These are phyloP conservation scores for Danaus plexippus DNA, from an alignment of 1,140 invertebrate genomes.

Conservation along the genomic window DNA sequence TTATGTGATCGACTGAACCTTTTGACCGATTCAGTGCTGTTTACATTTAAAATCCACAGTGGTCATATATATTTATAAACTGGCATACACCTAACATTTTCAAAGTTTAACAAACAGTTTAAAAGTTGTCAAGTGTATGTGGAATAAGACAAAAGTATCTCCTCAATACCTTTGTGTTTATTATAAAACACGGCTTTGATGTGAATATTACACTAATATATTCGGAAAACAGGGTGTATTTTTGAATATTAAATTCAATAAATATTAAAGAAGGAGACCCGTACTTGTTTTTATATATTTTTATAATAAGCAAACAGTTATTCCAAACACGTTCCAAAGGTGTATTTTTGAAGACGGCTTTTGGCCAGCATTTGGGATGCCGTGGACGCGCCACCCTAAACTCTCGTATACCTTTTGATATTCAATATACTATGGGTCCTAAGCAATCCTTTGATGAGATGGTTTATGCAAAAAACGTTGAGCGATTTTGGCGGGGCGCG, in stretches of 20 bases:
- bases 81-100: too few relatives aligned
- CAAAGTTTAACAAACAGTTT: too few relatives aligned
- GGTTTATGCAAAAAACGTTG: constrained; percentile 72
- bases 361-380: constrained; percentile 61
- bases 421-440: constrained; percentile 66
- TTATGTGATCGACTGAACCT: constrained; percentile 49
- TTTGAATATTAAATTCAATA: constrained; percentile 13
- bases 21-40: constrained; percentile 36
- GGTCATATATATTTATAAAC: too few relatives aligned
- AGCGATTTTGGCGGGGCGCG: constrained; percentile 56
- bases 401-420: constrained; percentile 66
- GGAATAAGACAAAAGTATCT: too few relatives aligned
- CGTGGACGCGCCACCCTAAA: constrained; percentile 41
- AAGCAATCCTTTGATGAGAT: constrained; percentile 71
- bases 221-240: too few relatives aligned
- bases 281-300: constrained; percentile 29
- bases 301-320: constrained; percentile 36
- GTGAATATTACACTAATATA: too few relatives aligned
- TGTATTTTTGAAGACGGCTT: constrained; percentile 67
- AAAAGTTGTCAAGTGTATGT: too few relatives aligned
- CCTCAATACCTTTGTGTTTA: too few relatives aligned
- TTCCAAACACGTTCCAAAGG: constrained; percentile 63
- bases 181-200: too few relatives aligned
- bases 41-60: constrained; percentile 34
- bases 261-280: constrained; percentile 21